These are phyloP conservation scores for Teleogryllus oceanicus DNA, from an alignment of 2,888 invertebrate genomes.

Conservation along the genomic window DNA sequence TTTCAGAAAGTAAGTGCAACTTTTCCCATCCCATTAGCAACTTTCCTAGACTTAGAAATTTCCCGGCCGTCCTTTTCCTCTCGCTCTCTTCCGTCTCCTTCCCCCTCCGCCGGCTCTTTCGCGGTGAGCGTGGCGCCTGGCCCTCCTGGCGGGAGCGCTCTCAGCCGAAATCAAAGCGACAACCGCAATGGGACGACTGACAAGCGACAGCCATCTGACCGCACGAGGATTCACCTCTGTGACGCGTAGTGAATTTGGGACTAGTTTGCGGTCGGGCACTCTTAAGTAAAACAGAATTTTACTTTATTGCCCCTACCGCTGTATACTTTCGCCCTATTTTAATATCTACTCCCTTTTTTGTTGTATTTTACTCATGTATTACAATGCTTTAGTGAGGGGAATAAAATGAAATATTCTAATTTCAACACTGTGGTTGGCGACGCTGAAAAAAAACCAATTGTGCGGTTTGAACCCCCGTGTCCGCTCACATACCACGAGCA, in stretches of 20 bases:
- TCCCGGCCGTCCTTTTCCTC: too few relatives aligned
- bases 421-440: constrained; percentile 4
- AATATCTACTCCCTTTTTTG: not conserved
- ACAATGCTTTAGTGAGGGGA: not conserved
- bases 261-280: not conserved
- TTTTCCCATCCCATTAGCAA: too few relatives aligned
- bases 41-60: too few relatives aligned
- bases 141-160: too few relatives aligned
- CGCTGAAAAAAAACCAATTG: not conserved
- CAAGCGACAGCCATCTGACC: not conserved
- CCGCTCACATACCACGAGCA: not conserved
- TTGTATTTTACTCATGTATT: not conserved
- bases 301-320: not conserved
- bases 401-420: constrained; percentile 18
- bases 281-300: not conserved
- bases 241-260: not conserved
- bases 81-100: too few relatives aligned
- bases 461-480: not conserved
- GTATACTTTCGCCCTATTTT: not conserved
- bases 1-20: too few relatives aligned
- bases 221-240: not conserved
- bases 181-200: too few relatives aligned
- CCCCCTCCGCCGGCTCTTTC: too few relatives aligned
- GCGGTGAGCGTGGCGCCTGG: too few relatives aligned
- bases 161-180: too few relatives aligned